Conservation (phyloP, 2,888 invertebrate genomes). For the Tetranychus piercei region DNA sequence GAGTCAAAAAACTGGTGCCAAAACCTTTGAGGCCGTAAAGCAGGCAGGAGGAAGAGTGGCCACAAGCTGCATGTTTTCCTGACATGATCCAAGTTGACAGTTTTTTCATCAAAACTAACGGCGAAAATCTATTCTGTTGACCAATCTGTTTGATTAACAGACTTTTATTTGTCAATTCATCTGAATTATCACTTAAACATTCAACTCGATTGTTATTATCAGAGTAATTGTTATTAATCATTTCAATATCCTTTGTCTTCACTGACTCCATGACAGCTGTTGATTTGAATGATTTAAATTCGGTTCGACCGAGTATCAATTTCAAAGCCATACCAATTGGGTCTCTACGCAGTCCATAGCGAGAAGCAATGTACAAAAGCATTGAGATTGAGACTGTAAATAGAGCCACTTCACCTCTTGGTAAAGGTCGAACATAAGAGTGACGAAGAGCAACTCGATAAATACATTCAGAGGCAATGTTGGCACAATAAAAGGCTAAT, state of each 20-base stretch:
- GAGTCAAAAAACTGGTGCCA: neutral
- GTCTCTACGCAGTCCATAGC: slow-evolving; percentile 15
- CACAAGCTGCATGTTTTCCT: slow-evolving; percentile 11
- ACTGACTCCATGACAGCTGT: too few relatives aligned
- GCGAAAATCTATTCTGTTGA: neutral
- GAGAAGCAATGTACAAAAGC: neutral
- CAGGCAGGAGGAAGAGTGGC: slow-evolving; percentile 10
- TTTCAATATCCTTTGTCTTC: neutral
- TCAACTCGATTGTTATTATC: neutral
- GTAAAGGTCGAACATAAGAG: neutral
- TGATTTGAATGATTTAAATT: neutral
- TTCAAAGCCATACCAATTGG: slow-evolving; percentile 17
- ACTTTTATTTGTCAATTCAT: too few relatives aligned
- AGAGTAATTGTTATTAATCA: neutral
- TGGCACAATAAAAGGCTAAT: slow-evolving; percentile 19
- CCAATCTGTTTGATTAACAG: too few relatives aligned
- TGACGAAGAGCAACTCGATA: slow-evolving; percentile 7
- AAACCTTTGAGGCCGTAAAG: slow-evolving; percentile 7
- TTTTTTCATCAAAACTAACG: neutral
- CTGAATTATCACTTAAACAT: too few relatives aligned
- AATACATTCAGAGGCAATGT: slow-evolving; percentile 18
- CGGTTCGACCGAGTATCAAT: slow-evolving; percentile 6
- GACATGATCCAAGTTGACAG: neutral
- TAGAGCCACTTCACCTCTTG: slow-evolving; percentile 16
- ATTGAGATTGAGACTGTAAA: slow-evolving; percentile 18